These are phyloP conservation scores for Orchestia grillus DNA, from an alignment of 1,140 invertebrate species.

Conservation along the genomic window DNA sequence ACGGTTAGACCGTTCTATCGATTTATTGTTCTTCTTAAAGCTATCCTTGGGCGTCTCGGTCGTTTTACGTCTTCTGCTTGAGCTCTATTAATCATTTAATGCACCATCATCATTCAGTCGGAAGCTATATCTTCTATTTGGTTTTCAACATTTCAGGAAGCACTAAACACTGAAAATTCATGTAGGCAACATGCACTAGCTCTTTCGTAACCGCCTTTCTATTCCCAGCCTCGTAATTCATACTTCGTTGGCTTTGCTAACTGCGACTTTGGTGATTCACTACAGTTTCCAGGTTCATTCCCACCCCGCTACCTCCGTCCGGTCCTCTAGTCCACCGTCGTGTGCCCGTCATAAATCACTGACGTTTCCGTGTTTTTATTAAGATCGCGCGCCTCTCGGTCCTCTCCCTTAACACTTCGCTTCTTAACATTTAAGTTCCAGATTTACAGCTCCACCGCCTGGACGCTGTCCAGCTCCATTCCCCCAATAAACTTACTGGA, in stretches of 20 bases:
- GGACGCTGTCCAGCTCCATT: constrained; percentile 40
- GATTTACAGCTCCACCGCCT: constrained; percentile 19
- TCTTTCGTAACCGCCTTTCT: not conserved
- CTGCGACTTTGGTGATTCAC: not conserved
- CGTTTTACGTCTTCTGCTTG: no score
- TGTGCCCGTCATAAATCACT: constrained; percentile 37
- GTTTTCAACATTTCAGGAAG: not conserved
- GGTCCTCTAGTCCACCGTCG: not conserved
- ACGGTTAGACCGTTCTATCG: not conserved
- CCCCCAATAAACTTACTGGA: not conserved
- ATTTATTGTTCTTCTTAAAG: not conserved
- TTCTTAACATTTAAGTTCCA: constrained; percentile 37
- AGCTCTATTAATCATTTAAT: not conserved
- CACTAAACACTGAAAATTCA: not conserved
- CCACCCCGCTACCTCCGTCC: not conserved
- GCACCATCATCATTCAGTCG: not conserved
- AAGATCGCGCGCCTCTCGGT: constrained; percentile 52
- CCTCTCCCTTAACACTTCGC: constrained; percentile 48
- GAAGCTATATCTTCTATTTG: not conserved
- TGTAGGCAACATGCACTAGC: not conserved
- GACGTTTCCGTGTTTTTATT: constrained; percentile 51
- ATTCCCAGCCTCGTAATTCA: not conserved
- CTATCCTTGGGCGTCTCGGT: not conserved
- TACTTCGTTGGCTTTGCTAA: not conserved
- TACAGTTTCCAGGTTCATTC: not conserved